A percentile compares a stretch with the other conserved stretches of the same genome.
Conservation (phyloP, 2,797 vertebrate genomes). For the Ceyx erithaca region DNA sequence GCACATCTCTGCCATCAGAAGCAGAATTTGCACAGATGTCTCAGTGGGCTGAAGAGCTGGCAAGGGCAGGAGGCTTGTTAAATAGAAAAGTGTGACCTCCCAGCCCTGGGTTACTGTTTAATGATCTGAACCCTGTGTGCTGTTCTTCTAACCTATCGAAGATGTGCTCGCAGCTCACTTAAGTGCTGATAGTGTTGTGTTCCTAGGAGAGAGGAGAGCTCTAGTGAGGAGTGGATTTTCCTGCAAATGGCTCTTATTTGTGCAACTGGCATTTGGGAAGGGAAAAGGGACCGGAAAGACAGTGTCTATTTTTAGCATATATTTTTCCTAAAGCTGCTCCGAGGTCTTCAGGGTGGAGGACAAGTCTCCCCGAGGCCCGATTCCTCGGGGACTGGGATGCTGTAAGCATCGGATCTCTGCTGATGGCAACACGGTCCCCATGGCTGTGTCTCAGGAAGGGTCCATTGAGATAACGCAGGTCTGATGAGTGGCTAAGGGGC, state of each 20-base stretch:
- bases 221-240: not conserved
- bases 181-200: not conserved
- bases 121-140: not conserved
- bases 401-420: not conserved
- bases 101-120: constrained; percentile 56
- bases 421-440: accelerated
- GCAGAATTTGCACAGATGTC: not conserved
- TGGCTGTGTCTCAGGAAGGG: accelerated
- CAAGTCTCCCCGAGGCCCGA: accelerated
- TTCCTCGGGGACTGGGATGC: not conserved
- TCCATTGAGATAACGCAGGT: accelerated
- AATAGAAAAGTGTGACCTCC: constrained; percentile 31
- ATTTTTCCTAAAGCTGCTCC: not conserved
- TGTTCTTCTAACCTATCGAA: not conserved
- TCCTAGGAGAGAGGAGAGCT: not conserved
- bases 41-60: not conserved
- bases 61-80: not conserved
- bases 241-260: not conserved
- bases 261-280: not conserved
- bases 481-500: not conserved
- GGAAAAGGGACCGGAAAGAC: not conserved
- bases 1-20: not conserved
- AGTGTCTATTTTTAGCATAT: not conserved
- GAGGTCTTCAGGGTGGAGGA: not conserved
- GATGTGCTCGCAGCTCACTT: not conserved